phyloP scores from a whole-genome alignment of 2,797 vertebrate genomes.

The Silurus aristotelis region DNA sequence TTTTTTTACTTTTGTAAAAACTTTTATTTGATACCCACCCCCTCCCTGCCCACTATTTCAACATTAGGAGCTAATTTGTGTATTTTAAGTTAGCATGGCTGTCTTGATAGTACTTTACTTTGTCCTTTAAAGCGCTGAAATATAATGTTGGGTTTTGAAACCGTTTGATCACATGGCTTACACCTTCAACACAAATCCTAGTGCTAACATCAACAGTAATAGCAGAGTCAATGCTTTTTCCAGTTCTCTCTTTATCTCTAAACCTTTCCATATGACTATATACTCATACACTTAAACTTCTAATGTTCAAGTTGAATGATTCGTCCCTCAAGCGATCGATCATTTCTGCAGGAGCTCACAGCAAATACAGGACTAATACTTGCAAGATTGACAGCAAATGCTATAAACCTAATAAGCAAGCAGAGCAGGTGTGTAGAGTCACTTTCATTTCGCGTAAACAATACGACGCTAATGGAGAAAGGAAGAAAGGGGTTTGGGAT shows the following conservation, averaged over 20 bases:
- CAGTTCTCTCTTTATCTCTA: neutral
- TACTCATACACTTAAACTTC: neutral
- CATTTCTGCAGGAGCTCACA: neutral
- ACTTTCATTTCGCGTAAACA: constrained; percentile 7
- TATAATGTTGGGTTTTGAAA: neutral
- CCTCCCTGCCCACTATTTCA: neutral
- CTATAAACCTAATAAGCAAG: neutral
- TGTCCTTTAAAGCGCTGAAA: neutral
- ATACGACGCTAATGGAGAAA: constrained; percentile 6
- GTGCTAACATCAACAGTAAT: constrained; percentile 2
- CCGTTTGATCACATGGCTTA: neutral
- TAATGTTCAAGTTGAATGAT: neutral
- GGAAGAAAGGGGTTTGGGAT: constrained; percentile 3
- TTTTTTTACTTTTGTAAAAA: neutral
- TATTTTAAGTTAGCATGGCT: neutral
- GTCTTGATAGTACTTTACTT: neutral
- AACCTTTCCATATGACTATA: neutral
- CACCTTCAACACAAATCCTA: neutral
- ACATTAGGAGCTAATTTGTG: neutral
- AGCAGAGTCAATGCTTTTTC: neutral
- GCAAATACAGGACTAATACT: neutral
- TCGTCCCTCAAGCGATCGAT: neutral
- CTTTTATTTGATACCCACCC: neutral
- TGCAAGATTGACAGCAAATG: neutral
- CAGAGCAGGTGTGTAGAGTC: constrained; percentile 6